Percentiles rank a stretch among this genome's conserved stretches.
Evolutionary conservation across 2,797 vertebrate species (phyloP).

Genomic region (Prunella strophiata): DNA sequence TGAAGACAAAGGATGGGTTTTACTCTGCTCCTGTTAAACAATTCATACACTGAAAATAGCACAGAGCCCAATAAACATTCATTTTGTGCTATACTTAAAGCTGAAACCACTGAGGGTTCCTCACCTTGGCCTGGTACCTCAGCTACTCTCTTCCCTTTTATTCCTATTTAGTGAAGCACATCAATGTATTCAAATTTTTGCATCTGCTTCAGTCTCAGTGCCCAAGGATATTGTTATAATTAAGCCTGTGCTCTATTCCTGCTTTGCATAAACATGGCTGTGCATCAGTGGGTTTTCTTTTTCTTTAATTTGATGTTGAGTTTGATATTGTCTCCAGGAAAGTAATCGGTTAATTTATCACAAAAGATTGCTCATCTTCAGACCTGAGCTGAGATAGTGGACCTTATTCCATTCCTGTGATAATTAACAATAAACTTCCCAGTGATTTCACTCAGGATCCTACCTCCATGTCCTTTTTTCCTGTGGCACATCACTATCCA

Average conservation of each 20-base stretch:
- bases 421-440: neutral
- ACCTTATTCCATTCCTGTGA: neutral
- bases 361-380: neutral
- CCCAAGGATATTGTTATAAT: slow-evolving; percentile 43
- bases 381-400: neutral
- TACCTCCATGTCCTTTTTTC: neutral
- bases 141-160: neutral
- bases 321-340: neutral
- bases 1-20: neutral
- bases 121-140: neutral
- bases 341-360: neutral
- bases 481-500: neutral
- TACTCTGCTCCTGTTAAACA: neutral
- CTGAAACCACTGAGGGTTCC: neutral
- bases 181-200: slow-evolving; percentile 16
- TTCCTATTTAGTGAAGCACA: slow-evolving; percentile 9
- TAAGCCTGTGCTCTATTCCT: neutral
- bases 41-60: neutral
- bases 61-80: neutral
- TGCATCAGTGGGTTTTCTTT: neutral
- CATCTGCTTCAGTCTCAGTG: neutral
- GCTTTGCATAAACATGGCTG: neutral
- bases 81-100: neutral
- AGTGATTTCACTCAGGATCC: neutral
- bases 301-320: neutral